Evolutionary conservation across 1,140 invertebrate genomes (phyloP).

Genomic region (Aphis craccivora): DNA sequence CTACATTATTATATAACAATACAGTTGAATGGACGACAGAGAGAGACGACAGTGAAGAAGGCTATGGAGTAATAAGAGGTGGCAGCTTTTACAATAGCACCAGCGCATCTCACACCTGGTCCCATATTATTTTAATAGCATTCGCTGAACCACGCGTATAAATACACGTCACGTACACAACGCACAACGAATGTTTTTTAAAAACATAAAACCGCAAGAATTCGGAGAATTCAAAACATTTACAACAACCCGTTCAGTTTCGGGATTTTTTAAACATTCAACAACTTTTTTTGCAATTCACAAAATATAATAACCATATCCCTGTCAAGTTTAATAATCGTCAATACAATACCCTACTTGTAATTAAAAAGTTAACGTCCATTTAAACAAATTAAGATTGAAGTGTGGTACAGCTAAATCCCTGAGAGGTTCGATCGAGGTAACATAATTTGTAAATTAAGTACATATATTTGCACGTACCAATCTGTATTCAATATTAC

Average conservation of each 20-base stretch:
- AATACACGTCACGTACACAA: background rate
- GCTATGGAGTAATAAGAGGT: too few relatives aligned
- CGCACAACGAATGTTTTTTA: background rate
- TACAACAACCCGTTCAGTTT: background rate
- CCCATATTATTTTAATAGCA: background rate
- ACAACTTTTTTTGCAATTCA: background rate
- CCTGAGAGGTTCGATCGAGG: too few relatives aligned
- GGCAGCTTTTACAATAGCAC: background rate
- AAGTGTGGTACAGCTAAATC: too few relatives aligned
- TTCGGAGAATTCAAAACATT: background rate
- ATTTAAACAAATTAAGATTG: background rate
- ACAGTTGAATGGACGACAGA: too few relatives aligned
- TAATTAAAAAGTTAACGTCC: background rate
- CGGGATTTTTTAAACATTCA: background rate
- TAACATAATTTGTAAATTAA: background rate
- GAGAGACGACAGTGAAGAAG: too few relatives aligned
- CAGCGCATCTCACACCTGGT: background rate
- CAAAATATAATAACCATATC: background rate
- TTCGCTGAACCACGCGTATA: background rate
- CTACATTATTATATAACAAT: too few relatives aligned
- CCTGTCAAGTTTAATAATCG: too few relatives aligned
- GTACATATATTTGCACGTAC: background rate
- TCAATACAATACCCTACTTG: too few relatives aligned
- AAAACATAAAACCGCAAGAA: background rate
- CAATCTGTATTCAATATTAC: background rate